Percentiles rank a stretch among this genome's conserved stretches.
These are phyloP conservation scores for Argyresthia goedartella DNA, from an alignment of 2,888 invertebrate genomes.

Conservation along the genomic window DNA sequence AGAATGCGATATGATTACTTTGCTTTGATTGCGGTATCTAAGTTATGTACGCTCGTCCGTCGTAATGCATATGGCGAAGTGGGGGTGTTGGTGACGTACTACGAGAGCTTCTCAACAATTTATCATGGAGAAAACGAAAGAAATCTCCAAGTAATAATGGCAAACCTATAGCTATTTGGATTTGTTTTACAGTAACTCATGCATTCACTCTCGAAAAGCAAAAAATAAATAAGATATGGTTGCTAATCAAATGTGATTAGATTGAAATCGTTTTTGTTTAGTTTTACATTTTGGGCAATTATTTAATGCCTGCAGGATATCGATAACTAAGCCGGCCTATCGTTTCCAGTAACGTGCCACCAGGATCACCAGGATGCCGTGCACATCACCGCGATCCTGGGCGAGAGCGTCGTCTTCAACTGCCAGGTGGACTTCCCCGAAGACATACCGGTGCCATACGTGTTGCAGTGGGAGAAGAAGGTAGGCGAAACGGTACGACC, in stretches of 20 bases:
- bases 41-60: too few species aligned
- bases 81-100: too few species aligned
- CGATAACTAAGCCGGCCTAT: background rate
- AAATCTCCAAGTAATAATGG: too few species aligned
- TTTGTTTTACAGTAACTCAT: too few species aligned
- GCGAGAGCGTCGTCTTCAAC: conserved; percentile 97
- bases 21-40: too few species aligned
- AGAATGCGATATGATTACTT: too few species aligned
- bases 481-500: conserved; percentile 96
- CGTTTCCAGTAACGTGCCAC: conserved; percentile 75
- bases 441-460: conserved; percentile 96
- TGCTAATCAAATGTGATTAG: background rate
- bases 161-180: too few species aligned
- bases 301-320: background rate
- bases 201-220: too few species aligned
- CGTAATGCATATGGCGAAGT: too few species aligned
- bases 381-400: conserved; percentile 96
- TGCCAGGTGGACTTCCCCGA: conserved; percentile 98
- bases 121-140: too few species aligned
- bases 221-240: too few species aligned
- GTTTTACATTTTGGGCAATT: background rate
- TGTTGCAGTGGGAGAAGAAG: conserved; percentile 99
- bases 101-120: too few species aligned
- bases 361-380: conserved; percentile 94
- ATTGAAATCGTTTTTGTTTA: background rate